These are phyloP conservation scores for Dicentrarchus labrax DNA, from an alignment of 2,113 vertebrate genomes.

Conservation along the genomic window DNA sequence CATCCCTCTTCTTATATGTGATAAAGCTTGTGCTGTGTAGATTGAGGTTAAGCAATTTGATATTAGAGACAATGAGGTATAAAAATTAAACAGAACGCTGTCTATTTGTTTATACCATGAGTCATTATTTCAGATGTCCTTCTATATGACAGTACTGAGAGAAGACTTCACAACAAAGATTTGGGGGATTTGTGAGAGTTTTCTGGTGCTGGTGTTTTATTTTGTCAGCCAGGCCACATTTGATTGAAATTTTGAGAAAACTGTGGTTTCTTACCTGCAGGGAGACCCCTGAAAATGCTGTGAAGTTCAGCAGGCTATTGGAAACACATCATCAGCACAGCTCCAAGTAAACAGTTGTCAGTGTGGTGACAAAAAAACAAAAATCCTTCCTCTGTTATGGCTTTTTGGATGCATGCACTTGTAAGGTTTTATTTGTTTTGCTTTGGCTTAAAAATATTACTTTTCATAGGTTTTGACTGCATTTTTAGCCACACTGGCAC, in stretches of 20 bases:
- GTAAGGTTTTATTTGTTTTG: not conserved
- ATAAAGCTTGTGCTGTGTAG: not conserved
- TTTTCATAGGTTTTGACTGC: not conserved
- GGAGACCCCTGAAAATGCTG: not conserved
- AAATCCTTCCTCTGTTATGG: not conserved
- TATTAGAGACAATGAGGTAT: not conserved
- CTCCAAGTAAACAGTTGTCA: not conserved
- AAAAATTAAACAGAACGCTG: not conserved
- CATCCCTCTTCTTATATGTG: not conserved
- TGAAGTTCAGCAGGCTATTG: not conserved
- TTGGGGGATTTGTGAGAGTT: not conserved
- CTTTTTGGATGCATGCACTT: too few species aligned
- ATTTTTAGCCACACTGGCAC: too few species aligned
- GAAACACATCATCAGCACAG: not conserved
- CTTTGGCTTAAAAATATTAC: not conserved
- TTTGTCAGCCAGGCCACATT: slow-evolving; percentile 15
- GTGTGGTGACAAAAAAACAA: not conserved
- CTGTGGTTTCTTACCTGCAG: not conserved
- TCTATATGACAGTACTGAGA: not conserved
- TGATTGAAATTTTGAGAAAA: not conserved
- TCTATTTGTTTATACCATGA: slow-evolving; percentile 13
- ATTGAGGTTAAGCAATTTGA: slow-evolving; percentile 32
- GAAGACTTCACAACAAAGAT: slow-evolving; percentile 11
- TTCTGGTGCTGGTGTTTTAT: slow-evolving; percentile 25
- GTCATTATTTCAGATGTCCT: slow-evolving; percentile 15